These are phyloP conservation scores for Drosophila pectinifera DNA, from an alignment of 1,140 invertebrate species.

Conservation along the genomic window DNA sequence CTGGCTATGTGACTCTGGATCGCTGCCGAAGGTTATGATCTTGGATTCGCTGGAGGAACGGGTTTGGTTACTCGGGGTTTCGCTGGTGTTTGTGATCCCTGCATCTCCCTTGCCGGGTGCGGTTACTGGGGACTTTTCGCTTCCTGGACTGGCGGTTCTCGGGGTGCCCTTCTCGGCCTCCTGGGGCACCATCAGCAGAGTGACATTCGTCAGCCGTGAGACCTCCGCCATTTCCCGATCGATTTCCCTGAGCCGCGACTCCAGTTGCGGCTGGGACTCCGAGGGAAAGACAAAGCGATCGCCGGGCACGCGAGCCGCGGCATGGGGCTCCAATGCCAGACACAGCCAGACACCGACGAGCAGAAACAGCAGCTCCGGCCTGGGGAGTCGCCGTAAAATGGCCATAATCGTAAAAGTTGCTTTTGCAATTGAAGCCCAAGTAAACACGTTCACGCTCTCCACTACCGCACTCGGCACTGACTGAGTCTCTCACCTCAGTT, in stretches of 20 bases:
- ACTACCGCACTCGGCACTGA: constrained; percentile 45
- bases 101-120: not conserved
- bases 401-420: constrained; percentile 34
- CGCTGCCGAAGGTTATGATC: constrained; percentile 10
- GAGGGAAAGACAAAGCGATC: constrained; percentile 31
- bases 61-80: not conserved
- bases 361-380: constrained; percentile 12
- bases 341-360: constrained; percentile 27
- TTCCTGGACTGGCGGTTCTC: not conserved
- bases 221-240: constrained; percentile 5
- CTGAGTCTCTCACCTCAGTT: constrained; percentile 26
- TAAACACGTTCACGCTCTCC: constrained; percentile 54
- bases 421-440: constrained; percentile 31
- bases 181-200: not conserved
- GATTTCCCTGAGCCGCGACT: constrained; percentile 13
- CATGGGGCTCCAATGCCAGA: constrained; percentile 13
- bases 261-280: constrained; percentile 4
- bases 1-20: not conserved
- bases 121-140: not conserved
- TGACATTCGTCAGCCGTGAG: constrained; percentile 4
- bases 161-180: constrained; percentile 1
- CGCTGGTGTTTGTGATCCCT: not conserved
- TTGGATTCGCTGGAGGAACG: constrained; percentile 11
- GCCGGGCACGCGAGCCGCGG: constrained; percentile 5
- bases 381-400: constrained; percentile 32